A percentile compares a stretch with the other conserved stretches of the same genome.
These are phyloP conservation scores for Labeo rohita DNA, from an alignment of 2,113 vertebrate genomes.

Conservation along the genomic window DNA sequence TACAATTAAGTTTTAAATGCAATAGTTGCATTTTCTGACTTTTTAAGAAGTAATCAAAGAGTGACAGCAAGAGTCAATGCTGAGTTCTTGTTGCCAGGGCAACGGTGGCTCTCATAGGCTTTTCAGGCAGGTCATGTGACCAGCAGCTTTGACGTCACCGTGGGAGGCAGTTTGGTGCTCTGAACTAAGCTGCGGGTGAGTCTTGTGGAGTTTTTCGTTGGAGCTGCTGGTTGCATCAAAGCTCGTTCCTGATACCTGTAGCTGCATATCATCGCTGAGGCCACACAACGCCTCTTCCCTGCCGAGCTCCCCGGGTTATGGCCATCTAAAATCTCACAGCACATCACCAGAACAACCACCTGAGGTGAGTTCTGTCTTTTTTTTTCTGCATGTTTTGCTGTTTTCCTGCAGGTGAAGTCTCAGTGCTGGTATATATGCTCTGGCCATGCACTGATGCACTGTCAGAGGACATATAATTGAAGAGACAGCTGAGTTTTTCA, in stretches of 20 bases:
- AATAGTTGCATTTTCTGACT: background rate
- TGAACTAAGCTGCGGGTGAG: constrained; percentile 55
- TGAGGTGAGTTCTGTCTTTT: constrained; percentile 66
- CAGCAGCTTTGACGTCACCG: constrained; percentile 65
- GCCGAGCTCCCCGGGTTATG: constrained; percentile 62
- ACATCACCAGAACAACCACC: constrained; percentile 51
- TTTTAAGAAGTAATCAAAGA: constrained; percentile 22
- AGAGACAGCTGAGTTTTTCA: background rate
- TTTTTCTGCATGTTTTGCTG: background rate
- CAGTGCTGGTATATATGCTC: background rate
- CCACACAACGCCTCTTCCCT: constrained; percentile 16
- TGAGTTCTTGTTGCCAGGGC: constrained; percentile 67
- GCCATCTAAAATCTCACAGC: constrained; percentile 64
- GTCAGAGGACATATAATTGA: background rate
- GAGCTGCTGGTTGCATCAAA: constrained; percentile 14
- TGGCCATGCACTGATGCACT: background rate
- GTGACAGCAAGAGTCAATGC: constrained; percentile 50
- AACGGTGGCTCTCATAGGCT: constrained; percentile 68
- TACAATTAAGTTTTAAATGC: background rate
- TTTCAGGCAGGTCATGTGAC: constrained; percentile 63
- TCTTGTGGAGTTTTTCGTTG: constrained; percentile 61
- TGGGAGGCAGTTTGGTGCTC: constrained; percentile 48
- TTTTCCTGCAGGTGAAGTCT: background rate
- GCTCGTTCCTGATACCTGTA: constrained; percentile 26
- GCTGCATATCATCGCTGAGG: background rate